Percentiles rank a stretch among this genome's conserved stretches.
These are phyloP conservation scores for Erebia aethiops DNA, from an alignment of 2,888 invertebrate species.

Conservation along the genomic window DNA sequence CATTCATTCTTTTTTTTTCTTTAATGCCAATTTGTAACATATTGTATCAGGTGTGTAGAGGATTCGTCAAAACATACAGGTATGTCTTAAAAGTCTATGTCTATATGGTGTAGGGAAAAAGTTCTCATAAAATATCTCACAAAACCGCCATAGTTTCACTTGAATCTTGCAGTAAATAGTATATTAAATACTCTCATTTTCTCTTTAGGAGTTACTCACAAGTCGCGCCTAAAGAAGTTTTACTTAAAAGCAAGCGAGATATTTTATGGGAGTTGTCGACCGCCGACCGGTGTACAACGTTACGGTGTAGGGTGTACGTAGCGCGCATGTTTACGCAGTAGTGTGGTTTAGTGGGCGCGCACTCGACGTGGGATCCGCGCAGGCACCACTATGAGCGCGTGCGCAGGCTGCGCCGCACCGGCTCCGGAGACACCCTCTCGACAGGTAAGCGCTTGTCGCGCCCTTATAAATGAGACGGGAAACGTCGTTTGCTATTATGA, in stretches of 20 bases:
- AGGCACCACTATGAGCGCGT: conserved; percentile 95
- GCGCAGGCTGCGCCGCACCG: conserved; percentile 86
- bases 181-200: too few relatives aligned
- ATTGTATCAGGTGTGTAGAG: conserved; percentile 26
- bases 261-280: conserved; percentile 18
- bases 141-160: neutral
- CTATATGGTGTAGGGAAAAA: conserved; percentile 29
- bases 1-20: neutral
- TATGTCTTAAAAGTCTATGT: conserved; percentile 33
- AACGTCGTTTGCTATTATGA: neutral
- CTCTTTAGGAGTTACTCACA: neutral
- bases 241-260: conserved; percentile 23
- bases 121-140: conserved; percentile 32
- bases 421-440: conserved; percentile 86
- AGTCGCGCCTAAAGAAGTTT: neutral
- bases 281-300: conserved; percentile 16
- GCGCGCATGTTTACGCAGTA: conserved; percentile 85
- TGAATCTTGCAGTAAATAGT: too few relatives aligned
- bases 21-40: conserved; percentile 21
- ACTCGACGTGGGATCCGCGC: conserved; percentile 94
- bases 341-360: conserved; percentile 78
- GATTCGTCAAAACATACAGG: conserved; percentile 45
- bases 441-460: conserved; percentile 63
- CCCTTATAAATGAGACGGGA: conserved; percentile 7
- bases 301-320: conserved; percentile 11